phyloP scores from a whole-genome alignment of 37 sponge, comb jelly and placozoan genomes.

The Mnemiopsis leidyi region DNA sequence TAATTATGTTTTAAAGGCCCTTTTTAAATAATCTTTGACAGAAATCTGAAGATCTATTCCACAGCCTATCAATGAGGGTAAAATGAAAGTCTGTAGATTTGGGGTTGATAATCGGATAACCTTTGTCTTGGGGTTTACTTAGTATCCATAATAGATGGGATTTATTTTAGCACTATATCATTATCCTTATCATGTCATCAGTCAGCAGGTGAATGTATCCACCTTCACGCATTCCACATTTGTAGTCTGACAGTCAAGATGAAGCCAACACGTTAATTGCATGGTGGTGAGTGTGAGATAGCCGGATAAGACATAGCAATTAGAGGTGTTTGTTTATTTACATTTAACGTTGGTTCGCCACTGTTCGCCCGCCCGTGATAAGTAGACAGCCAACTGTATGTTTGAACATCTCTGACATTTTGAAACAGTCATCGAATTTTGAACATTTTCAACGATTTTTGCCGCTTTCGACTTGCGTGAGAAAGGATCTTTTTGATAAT shows the following conservation, averaged over 20 bases:
- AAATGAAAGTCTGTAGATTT: neutral
- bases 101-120: neutral
- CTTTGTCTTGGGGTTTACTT: neutral
- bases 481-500: no score
- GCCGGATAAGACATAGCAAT: neutral
- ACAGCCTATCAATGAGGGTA: neutral
- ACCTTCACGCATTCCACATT: no score
- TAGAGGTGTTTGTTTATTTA: neutral
- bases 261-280: neutral
- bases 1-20: neutral
- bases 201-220: no score
- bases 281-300: neutral
- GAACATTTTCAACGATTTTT: no score
- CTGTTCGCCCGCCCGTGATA: no score
- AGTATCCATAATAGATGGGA: neutral
- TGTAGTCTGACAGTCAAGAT: neutral
- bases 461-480: no score
- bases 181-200: no score
- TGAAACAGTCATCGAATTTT: no score
- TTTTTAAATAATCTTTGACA: neutral
- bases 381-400: no score
- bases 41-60: neutral
- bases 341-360: no score
- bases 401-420: no score
- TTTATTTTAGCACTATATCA: neutral